Evolutionary conservation across 2,113 vertebrate genomes (phyloP), one percentile per base, ranked within the genome.

Genomic region (Paralichthys olivaceus): DNA sequence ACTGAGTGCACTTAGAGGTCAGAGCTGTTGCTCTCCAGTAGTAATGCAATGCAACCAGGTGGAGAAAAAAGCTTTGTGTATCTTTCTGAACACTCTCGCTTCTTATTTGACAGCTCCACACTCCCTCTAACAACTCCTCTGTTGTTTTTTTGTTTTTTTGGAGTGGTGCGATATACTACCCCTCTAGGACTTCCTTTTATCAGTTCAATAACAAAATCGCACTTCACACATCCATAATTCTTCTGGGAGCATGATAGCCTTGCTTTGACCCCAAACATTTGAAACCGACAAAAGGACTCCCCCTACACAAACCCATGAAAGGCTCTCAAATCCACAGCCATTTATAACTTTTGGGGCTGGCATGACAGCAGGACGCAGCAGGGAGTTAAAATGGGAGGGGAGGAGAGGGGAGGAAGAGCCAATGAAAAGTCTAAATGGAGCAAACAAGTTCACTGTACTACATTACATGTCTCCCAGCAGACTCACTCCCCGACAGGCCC

Each of bases 1-100:
- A 66, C 70, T 45, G 84, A 91, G 87, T 81, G 89, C 92, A 92
- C 79, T 87, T 76, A 80, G 70, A 90, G 92, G 91, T 92, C 90
- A 90, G n/a, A 2, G 5, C 49, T 28, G 77, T 9, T 51, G 66
- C 71, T 77, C 62, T 56, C 60, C 76, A 69, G 22, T 26, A 14
- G 63, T 17, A 61, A 34, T 26, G 13, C 51, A 69, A 55, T 60
- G 28, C 25, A 72, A 61, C 59, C 66, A 77, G 68, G 75, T 79
- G 51, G 23, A 17, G 64, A 77, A 56, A 63, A 69, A 34, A 25
- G 22, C 34, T 68, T 61, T 40, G 84, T 79, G 64, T 67, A 73
- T 87, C 81, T 76, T 80, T 79, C 57, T 72, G 68, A 76, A 75
- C 56, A 57, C 78, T 70, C 56, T 19, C 28, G 47, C 60, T 70